Evolutionary conservation across 1,140 invertebrate species (phyloP).

Genomic region (Dendroctonus ponderosae): DNA sequence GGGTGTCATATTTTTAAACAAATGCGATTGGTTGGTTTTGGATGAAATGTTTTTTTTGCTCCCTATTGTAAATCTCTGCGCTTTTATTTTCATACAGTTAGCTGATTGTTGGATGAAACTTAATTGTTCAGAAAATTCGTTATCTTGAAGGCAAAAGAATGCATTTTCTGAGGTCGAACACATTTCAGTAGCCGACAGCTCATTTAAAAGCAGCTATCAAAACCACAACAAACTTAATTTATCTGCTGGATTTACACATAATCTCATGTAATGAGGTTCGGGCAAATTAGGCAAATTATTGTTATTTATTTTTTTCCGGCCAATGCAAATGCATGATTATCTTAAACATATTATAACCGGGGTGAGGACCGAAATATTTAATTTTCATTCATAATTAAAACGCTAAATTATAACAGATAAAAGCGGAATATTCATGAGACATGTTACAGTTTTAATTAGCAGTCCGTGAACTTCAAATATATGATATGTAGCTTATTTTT

Average conservation of each 20-base stretch:
- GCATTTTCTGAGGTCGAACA: too few relatives aligned
- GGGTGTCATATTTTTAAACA: too few relatives aligned
- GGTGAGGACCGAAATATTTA: constrained; percentile 5
- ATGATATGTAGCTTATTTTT: neutral
- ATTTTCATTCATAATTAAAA: constrained; percentile 22
- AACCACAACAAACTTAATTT: too few relatives aligned
- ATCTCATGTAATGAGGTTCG: constrained; percentile 9
- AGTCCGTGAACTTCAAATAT: neutral
- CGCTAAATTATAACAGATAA: constrained; percentile 16
- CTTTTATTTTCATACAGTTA: too few relatives aligned
- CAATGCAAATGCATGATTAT: constrained; percentile 6
- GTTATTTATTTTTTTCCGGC: constrained; percentile 10
- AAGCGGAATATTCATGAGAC: constrained; percentile 14
- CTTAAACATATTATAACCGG: neutral
- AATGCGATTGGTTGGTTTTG: too few relatives aligned
- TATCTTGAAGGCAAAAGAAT: too few relatives aligned
- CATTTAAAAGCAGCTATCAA: too few relatives aligned
- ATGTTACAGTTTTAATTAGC: constrained; percentile 7
- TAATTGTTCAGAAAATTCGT: too few relatives aligned
- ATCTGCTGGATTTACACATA: constrained; percentile 7
- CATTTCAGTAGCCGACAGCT: too few relatives aligned
- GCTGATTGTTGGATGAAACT: too few relatives aligned
- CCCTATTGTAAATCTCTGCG: too few relatives aligned
- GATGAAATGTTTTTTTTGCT: too few relatives aligned
- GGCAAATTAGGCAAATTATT: constrained; percentile 8